phyloP scores from a whole-genome alignment of 2,888 invertebrate genomes.

The Spicauda simplicius region DNA sequence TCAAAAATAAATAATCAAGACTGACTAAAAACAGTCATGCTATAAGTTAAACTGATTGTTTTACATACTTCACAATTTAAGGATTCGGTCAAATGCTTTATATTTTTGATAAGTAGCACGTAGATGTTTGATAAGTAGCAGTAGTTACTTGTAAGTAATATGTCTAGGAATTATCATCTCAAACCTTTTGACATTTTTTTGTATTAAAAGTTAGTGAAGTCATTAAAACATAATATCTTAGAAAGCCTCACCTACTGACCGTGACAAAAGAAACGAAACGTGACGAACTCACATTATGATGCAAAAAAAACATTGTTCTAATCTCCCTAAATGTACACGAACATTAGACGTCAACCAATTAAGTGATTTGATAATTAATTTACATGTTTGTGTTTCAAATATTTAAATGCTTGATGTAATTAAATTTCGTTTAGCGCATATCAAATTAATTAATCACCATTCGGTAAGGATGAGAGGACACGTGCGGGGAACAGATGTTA shows the following conservation, averaged over 20 bases:
- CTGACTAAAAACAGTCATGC: too few species aligned
- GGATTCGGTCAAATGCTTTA: too few species aligned
- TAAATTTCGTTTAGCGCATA: constrained; percentile 43
- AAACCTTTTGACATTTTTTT: too few species aligned
- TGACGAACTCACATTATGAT: constrained; percentile 12
- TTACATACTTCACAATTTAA: too few species aligned
- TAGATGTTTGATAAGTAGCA: too few species aligned
- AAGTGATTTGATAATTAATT: constrained; percentile 67
- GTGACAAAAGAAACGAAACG: neutral
- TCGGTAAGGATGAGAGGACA: constrained; percentile 21
- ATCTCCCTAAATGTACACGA: constrained; percentile 54
- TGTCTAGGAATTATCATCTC: too few species aligned
- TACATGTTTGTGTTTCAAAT: constrained; percentile 54
- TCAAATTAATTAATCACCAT: constrained; percentile 26
- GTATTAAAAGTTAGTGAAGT: too few species aligned
- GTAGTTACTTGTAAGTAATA: too few species aligned
- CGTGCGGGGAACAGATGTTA: constrained; percentile 33
- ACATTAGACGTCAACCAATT: constrained; percentile 56
- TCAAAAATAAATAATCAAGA: too few species aligned
- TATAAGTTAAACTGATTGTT: too few species aligned
- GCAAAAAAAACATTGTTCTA: constrained; percentile 46
- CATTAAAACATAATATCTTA: neutral
- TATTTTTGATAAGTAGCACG: too few species aligned
- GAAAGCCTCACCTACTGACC: neutral
- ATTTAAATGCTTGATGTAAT: constrained; percentile 64